Conservation (phyloP, 2,888 invertebrate species). For the Microctonus hyperodae region DNA sequence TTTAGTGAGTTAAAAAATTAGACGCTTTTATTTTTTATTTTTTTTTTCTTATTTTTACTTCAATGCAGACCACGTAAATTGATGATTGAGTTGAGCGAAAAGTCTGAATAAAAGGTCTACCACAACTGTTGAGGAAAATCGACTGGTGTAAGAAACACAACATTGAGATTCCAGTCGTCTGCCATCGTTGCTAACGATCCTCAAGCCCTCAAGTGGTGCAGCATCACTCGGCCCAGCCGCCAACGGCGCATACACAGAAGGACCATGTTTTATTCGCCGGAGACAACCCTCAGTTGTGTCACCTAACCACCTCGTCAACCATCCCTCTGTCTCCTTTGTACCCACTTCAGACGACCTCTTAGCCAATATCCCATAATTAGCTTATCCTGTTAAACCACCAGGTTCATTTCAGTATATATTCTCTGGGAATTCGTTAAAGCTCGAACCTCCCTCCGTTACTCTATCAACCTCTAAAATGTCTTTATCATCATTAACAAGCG, state of each 20-base stretch:
- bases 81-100: background rate
- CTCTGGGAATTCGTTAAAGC: conserved; percentile 59
- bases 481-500: conserved; percentile 26
- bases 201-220: conserved; percentile 33
- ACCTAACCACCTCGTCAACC: conserved; percentile 38
- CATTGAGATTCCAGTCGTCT: conserved; percentile 62
- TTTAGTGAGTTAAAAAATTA: too few relatives aligned
- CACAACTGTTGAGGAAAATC: background rate
- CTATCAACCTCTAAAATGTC: conserved; percentile 24
- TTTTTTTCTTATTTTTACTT: conserved; percentile 23
- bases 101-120: background rate
- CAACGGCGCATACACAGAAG: conserved; percentile 23
- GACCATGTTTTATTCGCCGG: conserved; percentile 35
- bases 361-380: conserved; percentile 64
- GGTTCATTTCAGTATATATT: conserved; percentile 39
- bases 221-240: background rate
- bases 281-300: conserved; percentile 28
- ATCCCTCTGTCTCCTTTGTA: conserved; percentile 41
- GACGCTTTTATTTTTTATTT: conserved; percentile 17
- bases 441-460: conserved; percentile 47
- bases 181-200: conserved; percentile 60
- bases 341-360: conserved; percentile 56
- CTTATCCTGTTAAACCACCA: conserved; percentile 62
- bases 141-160: conserved; percentile 51
- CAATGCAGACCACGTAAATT: background rate